These are phyloP conservation scores for Adineta ricciae DNA, from an alignment of 2,888 invertebrate genomes.

Conservation along the genomic window DNA sequence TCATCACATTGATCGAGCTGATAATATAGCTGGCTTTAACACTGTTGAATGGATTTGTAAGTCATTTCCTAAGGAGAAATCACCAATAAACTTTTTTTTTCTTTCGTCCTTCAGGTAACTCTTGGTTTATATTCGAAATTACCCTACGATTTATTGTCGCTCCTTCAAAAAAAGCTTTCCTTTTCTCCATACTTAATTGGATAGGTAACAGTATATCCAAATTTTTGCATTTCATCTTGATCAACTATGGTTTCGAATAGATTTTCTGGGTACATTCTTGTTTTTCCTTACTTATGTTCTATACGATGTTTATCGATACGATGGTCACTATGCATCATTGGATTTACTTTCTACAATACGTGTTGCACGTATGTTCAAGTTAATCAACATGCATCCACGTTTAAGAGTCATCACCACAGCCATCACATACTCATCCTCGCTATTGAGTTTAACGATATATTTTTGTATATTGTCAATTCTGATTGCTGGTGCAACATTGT, in stretches of 20 bases:
- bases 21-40: not conserved
- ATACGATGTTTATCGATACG: not conserved
- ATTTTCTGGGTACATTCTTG: not conserved
- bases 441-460: conserved; percentile 27
- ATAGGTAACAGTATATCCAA: not conserved
- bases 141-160: conserved; percentile 24
- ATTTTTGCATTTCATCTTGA: not conserved
- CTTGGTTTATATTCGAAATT: conserved; percentile 33
- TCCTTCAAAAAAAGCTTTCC: conserved; percentile 23
- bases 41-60: conserved; percentile 14
- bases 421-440: not conserved
- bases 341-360: conserved; percentile 30
- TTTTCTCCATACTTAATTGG: conserved; percentile 24
- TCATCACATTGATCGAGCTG: not conserved
- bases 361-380: conserved; percentile 26
- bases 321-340: conserved; percentile 19
- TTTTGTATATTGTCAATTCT: conserved; percentile 24
- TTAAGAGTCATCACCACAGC: conserved; percentile 26
- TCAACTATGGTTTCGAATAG: not conserved
- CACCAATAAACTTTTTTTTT: too few species aligned
- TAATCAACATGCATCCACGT: conserved; percentile 28
- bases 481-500: conserved; percentile 24
- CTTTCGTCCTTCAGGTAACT: not conserved
- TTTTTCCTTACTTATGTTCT: conserved; percentile 22
- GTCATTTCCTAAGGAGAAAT: too few species aligned